Evolutionary conservation across 2,113 vertebrate genomes (phyloP).

Genomic region (Orycteropus afer): DNA sequence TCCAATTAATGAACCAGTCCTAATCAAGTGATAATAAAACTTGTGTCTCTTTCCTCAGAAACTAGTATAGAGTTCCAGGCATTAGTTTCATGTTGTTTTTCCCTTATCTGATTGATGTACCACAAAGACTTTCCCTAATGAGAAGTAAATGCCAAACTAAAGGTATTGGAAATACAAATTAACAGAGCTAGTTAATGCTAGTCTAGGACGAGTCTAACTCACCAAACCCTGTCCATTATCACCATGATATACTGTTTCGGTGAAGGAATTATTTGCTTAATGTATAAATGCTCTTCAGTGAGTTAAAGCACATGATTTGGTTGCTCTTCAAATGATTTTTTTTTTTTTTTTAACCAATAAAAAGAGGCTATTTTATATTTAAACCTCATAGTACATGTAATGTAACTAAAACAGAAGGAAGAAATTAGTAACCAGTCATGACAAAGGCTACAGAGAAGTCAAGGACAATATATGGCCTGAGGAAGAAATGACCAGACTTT

Average conservation of each 20-base stretch:
- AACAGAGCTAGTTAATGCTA: neutral
- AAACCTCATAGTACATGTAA: rapidly evolving
- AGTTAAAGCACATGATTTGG: neutral
- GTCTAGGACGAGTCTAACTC: neutral
- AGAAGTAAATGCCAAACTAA: neutral
- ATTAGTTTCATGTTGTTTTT: neutral
- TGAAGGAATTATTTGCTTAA: too few species aligned
- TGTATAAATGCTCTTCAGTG: neutral
- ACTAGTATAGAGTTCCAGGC: too few species aligned
- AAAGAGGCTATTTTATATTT: too few species aligned
- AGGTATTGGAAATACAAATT: neutral
- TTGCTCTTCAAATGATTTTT: rapidly evolving
- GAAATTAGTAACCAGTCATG: neutral
- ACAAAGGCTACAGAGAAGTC: neutral
- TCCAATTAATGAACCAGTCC: neutral
- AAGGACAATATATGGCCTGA: neutral
- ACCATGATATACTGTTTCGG: too few species aligned
- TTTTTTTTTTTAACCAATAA: neutral
- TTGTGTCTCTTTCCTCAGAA: neutral
- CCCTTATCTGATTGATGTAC: neutral
- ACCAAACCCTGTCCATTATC: neutral
- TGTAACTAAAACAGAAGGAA: too few species aligned
- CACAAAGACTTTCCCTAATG: neutral
- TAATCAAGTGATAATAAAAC: neutral
- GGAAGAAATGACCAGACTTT: neutral